Evolutionary conservation across 2,797 vertebrate species (phyloP).

Genomic region (Anolis apletophallus): DNA sequence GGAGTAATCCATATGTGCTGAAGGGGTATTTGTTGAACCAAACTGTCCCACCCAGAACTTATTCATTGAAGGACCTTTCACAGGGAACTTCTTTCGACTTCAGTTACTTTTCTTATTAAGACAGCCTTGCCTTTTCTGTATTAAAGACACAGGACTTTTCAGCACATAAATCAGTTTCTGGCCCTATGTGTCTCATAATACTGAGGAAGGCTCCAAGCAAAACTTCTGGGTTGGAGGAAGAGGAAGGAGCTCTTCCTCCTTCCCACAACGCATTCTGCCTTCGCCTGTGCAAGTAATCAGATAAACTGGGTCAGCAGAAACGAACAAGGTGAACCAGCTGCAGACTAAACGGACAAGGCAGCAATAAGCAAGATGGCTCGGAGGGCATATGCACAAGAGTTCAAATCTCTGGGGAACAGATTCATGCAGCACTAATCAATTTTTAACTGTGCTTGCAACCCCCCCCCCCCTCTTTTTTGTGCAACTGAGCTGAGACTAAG

Average conservation of each 20-base stretch:
- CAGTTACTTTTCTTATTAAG: background rate
- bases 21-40: background rate
- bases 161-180: rapidly evolving
- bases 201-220: background rate
- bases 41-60: background rate
- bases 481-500: background rate
- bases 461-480: background rate
- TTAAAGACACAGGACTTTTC: background rate
- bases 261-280: background rate
- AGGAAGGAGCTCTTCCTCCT: background rate
- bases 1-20: background rate
- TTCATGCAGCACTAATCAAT: conserved; percentile 33
- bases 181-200: background rate
- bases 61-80: background rate
- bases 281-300: conserved; percentile 11
- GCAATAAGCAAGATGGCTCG: background rate
- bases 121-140: background rate
- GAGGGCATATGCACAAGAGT: conserved; percentile 14
- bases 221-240: background rate
- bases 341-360: conserved; percentile 15
- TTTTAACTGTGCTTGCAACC: conserved; percentile 28
- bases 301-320: conserved; percentile 43
- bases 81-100: background rate
- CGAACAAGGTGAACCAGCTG: conserved; percentile 34
- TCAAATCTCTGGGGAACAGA: conserved; percentile 26